Base-by-base conservation (phyloP, 2,797 vertebrate species). In the Mormyrus proboscirostris region DNA sequence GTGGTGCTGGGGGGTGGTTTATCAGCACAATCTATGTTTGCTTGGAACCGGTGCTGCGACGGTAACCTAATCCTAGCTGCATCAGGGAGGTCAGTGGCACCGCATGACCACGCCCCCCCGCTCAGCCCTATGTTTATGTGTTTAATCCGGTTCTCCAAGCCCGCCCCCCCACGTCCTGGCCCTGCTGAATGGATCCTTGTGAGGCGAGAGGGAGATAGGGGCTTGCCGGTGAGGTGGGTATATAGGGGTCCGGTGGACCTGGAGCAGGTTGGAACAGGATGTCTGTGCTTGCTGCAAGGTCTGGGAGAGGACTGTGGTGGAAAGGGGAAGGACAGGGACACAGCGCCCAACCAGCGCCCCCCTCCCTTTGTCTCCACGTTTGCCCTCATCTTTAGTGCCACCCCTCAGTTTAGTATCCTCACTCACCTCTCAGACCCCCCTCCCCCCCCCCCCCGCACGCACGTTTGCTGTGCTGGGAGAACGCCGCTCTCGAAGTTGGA, bases 11-110 rank as follows among this genome's bases (percentile, higher is more conserved):
- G 29, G 69, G 51, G 3, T 1, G 53, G 19, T 6, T 12, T 88
- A 88, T 88, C 88, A 57, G 25, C 14, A 16, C 51, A 44, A 89
- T 89, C 88, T 88, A 33, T 88, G 88, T 88, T 29, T 88, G 51
- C 69, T 88, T 49, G 25, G 50, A 44, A 44, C 65, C 73, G n/a
- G 47, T 50, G 53, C 12, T 9, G 41, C 19, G 51, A n/a, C 38
- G 2, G 53, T 47, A 89, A 83, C 88, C 53, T 84, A 89, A 89
- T 62, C 88, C 88, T 16, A 1, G 19, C 44, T 62, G 14, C n/a
- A 25, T 9, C 12, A 9, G 53, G 25, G n/a, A 57, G 33, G 38
- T 84, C 88, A 82, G 7, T 41, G 16, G 88, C 25, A 69, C 49
- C 44, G 12, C 19, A 50, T 44, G 25, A 16, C 29, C 25, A 10